These are phyloP conservation scores for Pomacea maculata DNA, from an alignment of 1,140 invertebrate genomes.

Conservation along the genomic window DNA sequence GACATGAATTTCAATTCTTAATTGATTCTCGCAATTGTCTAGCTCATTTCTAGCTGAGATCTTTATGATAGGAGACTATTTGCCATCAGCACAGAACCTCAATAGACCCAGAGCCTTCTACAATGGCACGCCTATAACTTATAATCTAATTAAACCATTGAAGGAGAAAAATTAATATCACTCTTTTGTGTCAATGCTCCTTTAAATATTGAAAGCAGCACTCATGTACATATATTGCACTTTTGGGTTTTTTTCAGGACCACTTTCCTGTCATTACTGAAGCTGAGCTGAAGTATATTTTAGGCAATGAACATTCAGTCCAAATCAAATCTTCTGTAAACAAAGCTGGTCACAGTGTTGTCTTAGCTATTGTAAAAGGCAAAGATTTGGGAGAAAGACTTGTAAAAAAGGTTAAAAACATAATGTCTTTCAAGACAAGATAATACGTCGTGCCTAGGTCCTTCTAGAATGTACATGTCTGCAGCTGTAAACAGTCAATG, in stretches of 20 bases:
- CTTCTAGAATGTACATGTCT: too few relatives aligned
- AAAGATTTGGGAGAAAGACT: background rate
- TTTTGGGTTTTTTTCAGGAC: background rate
- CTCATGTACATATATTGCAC: background rate
- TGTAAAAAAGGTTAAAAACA: background rate
- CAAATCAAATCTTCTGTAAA: background rate
- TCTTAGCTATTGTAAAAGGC: background rate
- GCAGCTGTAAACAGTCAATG: too few relatives aligned
- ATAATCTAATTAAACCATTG: background rate
- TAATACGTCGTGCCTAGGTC: too few relatives aligned
- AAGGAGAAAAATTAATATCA: background rate
- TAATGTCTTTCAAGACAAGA: background rate
- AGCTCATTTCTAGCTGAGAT: too few relatives aligned
- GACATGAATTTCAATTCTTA: too few relatives aligned
- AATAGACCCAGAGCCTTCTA: background rate
- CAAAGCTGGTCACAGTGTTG: slow-evolving; percentile 2
- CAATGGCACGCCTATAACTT: background rate
- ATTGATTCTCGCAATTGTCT: too few relatives aligned
- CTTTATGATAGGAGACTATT: too few relatives aligned
- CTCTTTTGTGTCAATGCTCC: background rate
- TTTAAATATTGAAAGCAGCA: background rate
- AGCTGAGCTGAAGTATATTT: background rate
- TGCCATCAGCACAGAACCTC: background rate
- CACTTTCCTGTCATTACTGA: background rate
- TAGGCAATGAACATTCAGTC: background rate